Conservation (phyloP, 2,888 invertebrate genomes). For the Heterodera filipjevi region DNA sequence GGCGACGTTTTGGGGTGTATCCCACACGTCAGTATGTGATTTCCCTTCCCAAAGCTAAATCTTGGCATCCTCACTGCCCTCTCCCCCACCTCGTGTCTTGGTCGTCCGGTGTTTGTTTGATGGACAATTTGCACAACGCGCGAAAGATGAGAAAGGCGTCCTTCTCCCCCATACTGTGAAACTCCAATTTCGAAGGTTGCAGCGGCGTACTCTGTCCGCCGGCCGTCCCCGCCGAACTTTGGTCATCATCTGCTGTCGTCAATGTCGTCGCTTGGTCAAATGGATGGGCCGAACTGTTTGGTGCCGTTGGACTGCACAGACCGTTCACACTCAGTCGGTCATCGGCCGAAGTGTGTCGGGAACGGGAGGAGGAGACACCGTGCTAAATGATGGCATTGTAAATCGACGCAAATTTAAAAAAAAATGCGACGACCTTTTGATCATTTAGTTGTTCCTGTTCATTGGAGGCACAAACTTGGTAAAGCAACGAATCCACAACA, state of each 20-base stretch:
- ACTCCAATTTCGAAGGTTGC: slow-evolving; percentile 38
- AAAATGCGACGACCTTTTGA: neutral
- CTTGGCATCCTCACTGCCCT: no score
- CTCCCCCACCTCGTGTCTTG: slow-evolving; percentile 81
- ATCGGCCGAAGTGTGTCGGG: slow-evolving; percentile 5
- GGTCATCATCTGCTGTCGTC: slow-evolving; percentile 1
- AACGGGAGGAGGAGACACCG: neutral
- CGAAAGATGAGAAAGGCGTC: slow-evolving; percentile 98
- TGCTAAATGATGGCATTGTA: neutral
- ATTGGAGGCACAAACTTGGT: slow-evolving; percentile 39
- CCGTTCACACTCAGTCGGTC: slow-evolving; percentile 12
- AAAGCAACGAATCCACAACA: slow-evolving; percentile 44
- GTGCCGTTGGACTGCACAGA: neutral
- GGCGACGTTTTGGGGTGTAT: no score
- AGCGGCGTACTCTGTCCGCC: slow-evolving; percentile 8
- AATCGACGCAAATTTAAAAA: neutral
- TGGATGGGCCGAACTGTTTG: slow-evolving; percentile 16
- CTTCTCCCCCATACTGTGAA: slow-evolving; percentile 80
- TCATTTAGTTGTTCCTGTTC: slow-evolving; percentile 4
- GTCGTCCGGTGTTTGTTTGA: slow-evolving; percentile 96
- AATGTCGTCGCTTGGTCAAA: no score
- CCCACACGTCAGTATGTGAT: no score
- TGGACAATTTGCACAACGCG: slow-evolving; percentile 93
- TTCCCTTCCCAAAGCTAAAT: neutral
- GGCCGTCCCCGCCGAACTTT: neutral